Percentiles rank a stretch among this genome's conserved stretches.
Evolutionary conservation across 92 coral and sea anemone genomes (phyloP).

Genomic region (Blastomussa wellsi): DNA sequence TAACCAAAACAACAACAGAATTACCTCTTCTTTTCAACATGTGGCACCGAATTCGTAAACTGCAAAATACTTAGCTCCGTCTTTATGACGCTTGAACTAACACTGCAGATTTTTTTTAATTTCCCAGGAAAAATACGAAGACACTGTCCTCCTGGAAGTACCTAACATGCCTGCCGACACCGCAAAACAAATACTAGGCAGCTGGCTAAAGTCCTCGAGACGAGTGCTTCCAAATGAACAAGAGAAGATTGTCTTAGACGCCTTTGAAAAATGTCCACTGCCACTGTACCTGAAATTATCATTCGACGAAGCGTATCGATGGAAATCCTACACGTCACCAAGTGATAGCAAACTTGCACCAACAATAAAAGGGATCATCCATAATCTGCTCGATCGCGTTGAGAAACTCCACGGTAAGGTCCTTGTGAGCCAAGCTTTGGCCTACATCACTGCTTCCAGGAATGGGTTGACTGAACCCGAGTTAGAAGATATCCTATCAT

Average conservation of each 20-base stretch:
- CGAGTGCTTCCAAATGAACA: conserved; percentile 65
- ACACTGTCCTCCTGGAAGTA: conserved; percentile 51
- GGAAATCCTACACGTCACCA: conserved; percentile 89
- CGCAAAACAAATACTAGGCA: conserved; percentile 80
- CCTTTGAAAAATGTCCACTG: conserved; percentile 82
- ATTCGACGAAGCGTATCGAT: conserved; percentile 93
- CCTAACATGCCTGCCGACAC: conserved; percentile 81
- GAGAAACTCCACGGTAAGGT: conserved; percentile 86
- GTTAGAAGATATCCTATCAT: conserved; percentile 91
- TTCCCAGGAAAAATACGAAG: conserved; percentile 29
- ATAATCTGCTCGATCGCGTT: conserved; percentile 88
- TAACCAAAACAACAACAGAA: too few relatives aligned
- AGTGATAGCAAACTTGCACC: conserved; percentile 65
- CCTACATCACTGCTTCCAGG: conserved; percentile 92
- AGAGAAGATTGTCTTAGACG: conserved; percentile 64
- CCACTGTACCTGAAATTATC: conserved; percentile 90
- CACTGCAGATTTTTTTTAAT: not conserved
- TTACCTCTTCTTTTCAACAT: not conserved
- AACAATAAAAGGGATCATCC: conserved; percentile 79
- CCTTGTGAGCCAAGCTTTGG: conserved; percentile 87
- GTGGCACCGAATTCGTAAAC: not conserved
- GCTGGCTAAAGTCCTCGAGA: conserved; percentile 74
- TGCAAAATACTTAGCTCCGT: not conserved
- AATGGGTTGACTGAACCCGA: conserved; percentile 95
- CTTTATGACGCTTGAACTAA: not conserved